Evolutionary conservation across 1,140 invertebrate genomes (phyloP).

Genomic region (Sminthurinus signatus): DNA sequence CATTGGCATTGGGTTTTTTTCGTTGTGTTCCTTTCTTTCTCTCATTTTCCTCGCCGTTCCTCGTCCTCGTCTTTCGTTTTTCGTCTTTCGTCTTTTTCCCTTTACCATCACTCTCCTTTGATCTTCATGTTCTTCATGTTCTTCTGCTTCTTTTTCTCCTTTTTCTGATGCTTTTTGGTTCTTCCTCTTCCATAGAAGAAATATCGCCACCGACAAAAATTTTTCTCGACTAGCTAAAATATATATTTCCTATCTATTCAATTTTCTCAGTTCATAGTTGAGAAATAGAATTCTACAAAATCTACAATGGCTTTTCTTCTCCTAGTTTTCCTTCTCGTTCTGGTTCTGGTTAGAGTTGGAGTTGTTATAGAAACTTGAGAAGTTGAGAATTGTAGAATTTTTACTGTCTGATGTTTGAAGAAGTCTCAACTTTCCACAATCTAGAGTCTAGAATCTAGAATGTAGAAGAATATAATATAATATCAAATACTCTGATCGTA

Average conservation of each 20-base stretch:
- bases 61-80: constrained; percentile 13
- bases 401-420: too few relatives aligned
- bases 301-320: neutral
- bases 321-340: neutral
- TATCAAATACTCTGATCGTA: too few relatives aligned
- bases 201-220: constrained; percentile 26
- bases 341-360: too few relatives aligned
- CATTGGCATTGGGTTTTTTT: too few relatives aligned
- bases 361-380: too few relatives aligned
- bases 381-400: too few relatives aligned
- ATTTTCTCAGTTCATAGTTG: constrained; percentile 19
- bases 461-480: too few relatives aligned
- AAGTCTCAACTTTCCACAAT: too few relatives aligned
- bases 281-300: neutral
- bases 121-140: too few relatives aligned
- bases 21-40: neutral
- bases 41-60: constrained; percentile 3
- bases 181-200: constrained; percentile 23
- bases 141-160: too few relatives aligned
- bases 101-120: constrained; percentile 13
- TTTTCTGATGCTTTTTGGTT: too few relatives aligned
- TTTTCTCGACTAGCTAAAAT: constrained; percentile 18
- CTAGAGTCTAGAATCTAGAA: too few relatives aligned
- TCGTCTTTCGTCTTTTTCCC: constrained; percentile 3
- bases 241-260: constrained; percentile 27